Base-by-base conservation (phyloP, 2,113 vertebrate genomes). In the Clarias macrocephalus region DNA sequence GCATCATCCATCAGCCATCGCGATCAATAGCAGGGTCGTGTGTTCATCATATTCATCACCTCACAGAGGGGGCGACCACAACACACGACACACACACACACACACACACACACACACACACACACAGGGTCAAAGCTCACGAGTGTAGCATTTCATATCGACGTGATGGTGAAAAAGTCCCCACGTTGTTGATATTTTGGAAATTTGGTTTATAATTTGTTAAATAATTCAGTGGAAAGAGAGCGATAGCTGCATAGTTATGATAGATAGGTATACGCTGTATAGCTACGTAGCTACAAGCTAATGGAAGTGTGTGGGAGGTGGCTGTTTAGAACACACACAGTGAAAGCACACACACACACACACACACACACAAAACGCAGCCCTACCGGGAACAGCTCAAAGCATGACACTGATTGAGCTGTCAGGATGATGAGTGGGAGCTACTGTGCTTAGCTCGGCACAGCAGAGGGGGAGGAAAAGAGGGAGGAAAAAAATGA, bases 1-100 rank as follows among this genome's bases (percentile, higher is more conserved):
- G 90, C 89, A 93, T 95, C 95, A 96, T 96, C 96, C 95, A 95
- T 96, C 96, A 96, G 94, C 85, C 90, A 91, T 88, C 63, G 92
- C 94, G 96, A 96, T 97, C 97, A 97, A 98, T 98, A 97, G 95
- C 95, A 75, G 94, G 95, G 96, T 95, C 95, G 94, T 92, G 94
- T 95, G 83, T 90, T 90, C 87, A 88, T 90, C 89, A 90, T 77
- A 88, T 88, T 90, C 89, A 90, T 90, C 84, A 90, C 65, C 94
- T 93, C 93, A 91, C 92, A 92, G 94, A 90, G 92, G 91, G 91
- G 91, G 84, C 28, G 0, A 76, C 33, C 23, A 30, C 16, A 37
- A 83, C 79, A 81, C 33, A 37, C 33, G 33, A 33, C 63, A 57
- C 56, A 60, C 85, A 86, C 23, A 16, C 59, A 82, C 63, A 68